Evolutionary conservation across 2,797 vertebrate genomes (phyloP), one percentile per base, ranked within the genome.

Genomic region (Delichon dasypus): DNA sequence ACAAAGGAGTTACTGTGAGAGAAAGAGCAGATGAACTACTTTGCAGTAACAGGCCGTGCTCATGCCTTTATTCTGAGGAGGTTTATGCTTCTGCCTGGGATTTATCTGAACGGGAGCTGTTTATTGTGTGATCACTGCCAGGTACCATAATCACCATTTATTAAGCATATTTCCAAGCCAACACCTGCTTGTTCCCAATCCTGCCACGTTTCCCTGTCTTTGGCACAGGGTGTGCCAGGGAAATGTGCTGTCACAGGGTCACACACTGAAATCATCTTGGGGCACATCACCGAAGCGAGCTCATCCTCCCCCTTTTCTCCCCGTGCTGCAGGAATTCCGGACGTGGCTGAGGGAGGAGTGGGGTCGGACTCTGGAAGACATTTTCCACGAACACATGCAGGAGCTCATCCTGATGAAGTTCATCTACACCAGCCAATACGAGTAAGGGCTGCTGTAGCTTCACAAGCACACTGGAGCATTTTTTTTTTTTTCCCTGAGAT

Each of bases 321-420:
- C 42, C 8, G 55, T 66, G 75, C 71, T 93, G 71, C 95, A 99
- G 99, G 99, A 99, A 95, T 99, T 99, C 97, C 98, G 99, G 86
- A 99, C 99, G 0, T 99, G 99, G 99, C 97, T 99, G 82, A 98
- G 99, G 94, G 99, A 99, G 88, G 99, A 99, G 84, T 99, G 99
- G 99, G 99, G 99, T 12, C 98, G 99, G 58, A 99, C 99, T 0
- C 97, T 99, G 88, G 99, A 99, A 89, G 99, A 99, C 95, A 99
- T 99, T 93, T 99, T 99, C 97, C 99, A 99, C 0, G 99, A 99
- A 67, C 99, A 99, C 97, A 99, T 99, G 99, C 99, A 99, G 95
- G 99, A 99, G 97, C 98, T 99, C 85, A 99, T 99, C 91, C 97
- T 99, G 78, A 99, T 99, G 99, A 99, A 99, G 97, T 99, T 99